Percentiles rank a stretch among this genome's conserved stretches.
Conservation (phyloP, 2,888 invertebrate genomes). For the Gerris lacustris region DNA sequence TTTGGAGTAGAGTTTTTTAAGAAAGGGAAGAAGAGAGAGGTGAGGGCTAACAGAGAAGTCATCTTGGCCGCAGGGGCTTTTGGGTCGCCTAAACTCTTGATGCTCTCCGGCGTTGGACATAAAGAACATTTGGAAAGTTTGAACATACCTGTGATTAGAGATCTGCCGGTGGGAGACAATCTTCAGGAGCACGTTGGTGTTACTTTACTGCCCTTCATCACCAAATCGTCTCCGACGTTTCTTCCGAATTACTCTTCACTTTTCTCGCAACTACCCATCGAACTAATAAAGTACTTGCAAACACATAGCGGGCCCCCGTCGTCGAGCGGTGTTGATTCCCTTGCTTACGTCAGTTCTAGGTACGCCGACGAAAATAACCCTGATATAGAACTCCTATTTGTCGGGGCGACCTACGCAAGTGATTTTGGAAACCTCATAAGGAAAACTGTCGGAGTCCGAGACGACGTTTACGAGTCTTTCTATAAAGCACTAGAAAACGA, state of each 20-base stretch:
- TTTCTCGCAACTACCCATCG: not conserved
- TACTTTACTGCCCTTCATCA: slow-evolving; percentile 19
- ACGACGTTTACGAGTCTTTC: slow-evolving; percentile 46
- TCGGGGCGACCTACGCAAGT: slow-evolving; percentile 61
- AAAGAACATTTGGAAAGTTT: slow-evolving; percentile 42
- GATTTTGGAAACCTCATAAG: slow-evolving; percentile 37
- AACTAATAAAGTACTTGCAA: slow-evolving; percentile 28
- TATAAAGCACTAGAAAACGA: slow-evolving; percentile 40
- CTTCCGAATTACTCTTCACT: not conserved
- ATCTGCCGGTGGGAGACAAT: slow-evolving; percentile 49
- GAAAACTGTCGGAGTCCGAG: slow-evolving; percentile 50
- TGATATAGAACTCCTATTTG: slow-evolving; percentile 68
- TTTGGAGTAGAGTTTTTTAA: slow-evolving; percentile 45
- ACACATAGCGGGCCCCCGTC: slow-evolving; percentile 57
- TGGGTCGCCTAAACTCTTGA: slow-evolving; percentile 66
- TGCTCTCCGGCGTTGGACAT: slow-evolving; percentile 65
- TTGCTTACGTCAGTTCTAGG: slow-evolving; percentile 61
- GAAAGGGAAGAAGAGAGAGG: slow-evolving; percentile 38
- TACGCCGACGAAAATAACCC: slow-evolving; percentile 52
- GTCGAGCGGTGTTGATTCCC: slow-evolving; percentile 61
- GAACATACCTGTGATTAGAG: slow-evolving; percentile 44
- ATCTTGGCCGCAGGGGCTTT: slow-evolving; percentile 65
- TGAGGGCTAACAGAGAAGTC: slow-evolving; percentile 51
- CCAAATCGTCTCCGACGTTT: slow-evolving; percentile 19
- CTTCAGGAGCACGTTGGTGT: slow-evolving; percentile 36